Evolutionary conservation across 2,888 invertebrate species (phyloP).

Genomic region (Scrobipalpa atriplicella): DNA sequence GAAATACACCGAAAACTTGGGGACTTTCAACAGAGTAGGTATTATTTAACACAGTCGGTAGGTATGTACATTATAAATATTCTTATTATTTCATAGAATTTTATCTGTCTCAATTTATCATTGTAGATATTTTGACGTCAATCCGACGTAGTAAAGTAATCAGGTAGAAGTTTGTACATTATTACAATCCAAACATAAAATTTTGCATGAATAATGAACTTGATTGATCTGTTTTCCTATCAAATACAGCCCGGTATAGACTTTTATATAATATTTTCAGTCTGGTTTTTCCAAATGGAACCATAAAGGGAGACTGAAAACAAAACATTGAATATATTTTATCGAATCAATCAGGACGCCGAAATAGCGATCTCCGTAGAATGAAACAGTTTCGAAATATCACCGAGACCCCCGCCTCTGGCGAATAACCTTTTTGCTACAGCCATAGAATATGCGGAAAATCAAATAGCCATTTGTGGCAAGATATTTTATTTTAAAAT

Average conservation of each 20-base stretch:
- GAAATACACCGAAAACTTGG: no score
- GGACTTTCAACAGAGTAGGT: no score
- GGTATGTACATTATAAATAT: no score
- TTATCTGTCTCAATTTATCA: no score
- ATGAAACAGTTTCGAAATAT: slow-evolving; percentile 1
- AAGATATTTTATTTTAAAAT: background rate
- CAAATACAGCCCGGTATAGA: background rate
- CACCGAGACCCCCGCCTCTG: slow-evolving; percentile 4
- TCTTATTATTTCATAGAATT: no score
- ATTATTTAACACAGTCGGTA: no score
- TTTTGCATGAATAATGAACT: no score
- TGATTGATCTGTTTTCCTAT: background rate
- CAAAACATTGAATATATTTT: slow-evolving; percentile 17
- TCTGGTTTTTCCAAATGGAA: background rate
- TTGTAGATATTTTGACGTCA: no score
- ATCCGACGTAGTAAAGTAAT: no score
- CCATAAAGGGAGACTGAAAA: background rate
- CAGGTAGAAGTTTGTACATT: no score
- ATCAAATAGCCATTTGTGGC: background rate
- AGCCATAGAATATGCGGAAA: background rate
- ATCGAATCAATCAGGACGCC: slow-evolving; percentile 8
- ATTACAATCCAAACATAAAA: no score
- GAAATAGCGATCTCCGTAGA: slow-evolving; percentile 13
- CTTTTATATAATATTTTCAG: no score
- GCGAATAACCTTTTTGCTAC: slow-evolving; percentile 10